Conservation (phyloP, 1,140 invertebrate genomes). For the Leptestheria dahalacensis region DNA sequence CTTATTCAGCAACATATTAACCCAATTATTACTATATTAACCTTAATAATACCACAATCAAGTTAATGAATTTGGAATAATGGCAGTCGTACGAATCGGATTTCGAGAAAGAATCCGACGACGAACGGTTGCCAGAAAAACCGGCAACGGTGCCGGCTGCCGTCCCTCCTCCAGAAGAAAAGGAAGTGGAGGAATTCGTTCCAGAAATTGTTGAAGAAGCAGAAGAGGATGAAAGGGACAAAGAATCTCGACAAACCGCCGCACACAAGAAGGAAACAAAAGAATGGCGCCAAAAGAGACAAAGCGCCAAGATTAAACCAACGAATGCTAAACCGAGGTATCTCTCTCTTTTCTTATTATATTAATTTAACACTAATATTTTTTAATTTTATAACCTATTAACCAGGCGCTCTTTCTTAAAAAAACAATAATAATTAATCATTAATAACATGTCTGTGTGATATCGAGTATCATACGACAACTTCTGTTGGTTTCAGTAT, state of each 20-base stretch:
- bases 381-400: too few relatives aligned
- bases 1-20: too few relatives aligned
- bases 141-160: neutral
- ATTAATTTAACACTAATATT: too few relatives aligned
- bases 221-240: neutral
- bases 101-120: neutral
- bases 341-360: neutral
- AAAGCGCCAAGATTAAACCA: neutral
- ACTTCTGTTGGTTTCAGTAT: too few relatives aligned
- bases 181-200: neutral
- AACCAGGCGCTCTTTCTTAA: too few relatives aligned
- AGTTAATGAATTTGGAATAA: neutral
- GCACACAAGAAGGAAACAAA: neutral
- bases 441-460: too few relatives aligned
- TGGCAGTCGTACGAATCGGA: neutral
- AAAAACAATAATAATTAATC: too few relatives aligned
- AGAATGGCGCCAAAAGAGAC: neutral
- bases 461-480: too few relatives aligned
- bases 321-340: neutral
- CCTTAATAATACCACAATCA: neutral
- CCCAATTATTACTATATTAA: neutral
- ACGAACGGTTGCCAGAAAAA: neutral
- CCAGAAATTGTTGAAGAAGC: neutral
- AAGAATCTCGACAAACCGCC: neutral
- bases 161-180: too few relatives aligned